Conservation (phyloP, 2,113 vertebrate genomes). For the Chlorodrepanis virens region DNA sequence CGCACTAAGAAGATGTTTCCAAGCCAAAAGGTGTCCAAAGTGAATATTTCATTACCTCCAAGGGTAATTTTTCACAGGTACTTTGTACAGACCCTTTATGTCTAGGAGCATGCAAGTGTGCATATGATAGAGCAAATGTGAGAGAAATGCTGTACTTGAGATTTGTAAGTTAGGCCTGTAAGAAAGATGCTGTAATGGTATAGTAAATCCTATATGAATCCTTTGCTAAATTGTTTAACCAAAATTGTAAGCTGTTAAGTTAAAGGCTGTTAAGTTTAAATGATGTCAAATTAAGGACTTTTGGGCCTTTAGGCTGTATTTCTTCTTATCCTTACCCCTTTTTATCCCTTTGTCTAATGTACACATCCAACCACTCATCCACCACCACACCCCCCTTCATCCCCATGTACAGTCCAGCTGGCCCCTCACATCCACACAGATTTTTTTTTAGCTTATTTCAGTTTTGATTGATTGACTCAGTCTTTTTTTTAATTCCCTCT, state of each 20-base stretch:
- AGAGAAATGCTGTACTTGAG: not conserved
- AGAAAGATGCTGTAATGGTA: not conserved
- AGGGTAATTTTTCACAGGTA: not conserved
- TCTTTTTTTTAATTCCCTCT: fast-evolving
- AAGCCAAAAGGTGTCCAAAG: not conserved
- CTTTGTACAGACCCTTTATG: not conserved
- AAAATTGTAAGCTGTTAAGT: not conserved
- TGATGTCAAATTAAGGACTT: not conserved
- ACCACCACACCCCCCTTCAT: not conserved
- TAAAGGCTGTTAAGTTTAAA: not conserved
- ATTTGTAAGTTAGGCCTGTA: not conserved
- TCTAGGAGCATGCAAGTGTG: not conserved
- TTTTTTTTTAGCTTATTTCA: not conserved
- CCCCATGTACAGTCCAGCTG: not conserved
- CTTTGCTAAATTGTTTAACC: not conserved
- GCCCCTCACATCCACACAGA: not conserved
- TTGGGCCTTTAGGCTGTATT: not conserved
- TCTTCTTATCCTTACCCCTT: not conserved
- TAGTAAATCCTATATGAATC: not conserved
- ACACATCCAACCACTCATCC: not conserved
- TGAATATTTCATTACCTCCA: not conserved
- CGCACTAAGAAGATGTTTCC: too few species aligned
- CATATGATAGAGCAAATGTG: not conserved
- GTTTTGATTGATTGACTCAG: fast-evolving
- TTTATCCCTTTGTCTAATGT: not conserved